Percentiles rank a stretch among this genome's conserved stretches.
These are phyloP conservation scores for Scomber colias DNA, from an alignment of 2,113 vertebrate genomes.

Conservation along the genomic window DNA sequence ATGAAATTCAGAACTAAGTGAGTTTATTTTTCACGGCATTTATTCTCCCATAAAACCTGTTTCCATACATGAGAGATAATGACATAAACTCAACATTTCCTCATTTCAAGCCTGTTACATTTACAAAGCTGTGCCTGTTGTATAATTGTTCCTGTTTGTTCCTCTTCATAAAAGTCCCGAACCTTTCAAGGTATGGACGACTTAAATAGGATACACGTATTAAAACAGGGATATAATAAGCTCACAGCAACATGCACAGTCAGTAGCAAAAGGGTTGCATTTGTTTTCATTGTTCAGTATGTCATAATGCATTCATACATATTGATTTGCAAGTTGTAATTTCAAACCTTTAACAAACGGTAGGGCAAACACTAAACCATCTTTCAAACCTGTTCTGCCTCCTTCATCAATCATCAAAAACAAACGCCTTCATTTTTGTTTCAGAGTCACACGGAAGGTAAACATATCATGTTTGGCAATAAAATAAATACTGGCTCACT, in stretches of 20 bases:
- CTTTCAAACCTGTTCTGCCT: neutral
- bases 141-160: no score
- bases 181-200: neutral
- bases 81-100: neutral
- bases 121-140: neutral
- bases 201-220: neutral
- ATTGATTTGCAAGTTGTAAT: neutral
- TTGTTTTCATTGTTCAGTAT: neutral
- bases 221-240: no score
- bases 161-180: neutral
- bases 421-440: neutral
- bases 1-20: neutral
- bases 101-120: neutral
- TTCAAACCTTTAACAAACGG: neutral
- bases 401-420: neutral
- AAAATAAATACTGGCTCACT: conserved; percentile 9
- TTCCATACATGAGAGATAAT: neutral
- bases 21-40: neutral
- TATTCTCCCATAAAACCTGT: neutral
- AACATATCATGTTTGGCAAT: neutral
- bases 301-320: neutral
- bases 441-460: neutral
- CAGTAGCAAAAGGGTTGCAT: neutral
- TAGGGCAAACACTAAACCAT: neutral
- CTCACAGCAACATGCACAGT: neutral